phyloP scores from a whole-genome alignment of 2,113 vertebrate genomes.

The Pleuronectes platessa region DNA sequence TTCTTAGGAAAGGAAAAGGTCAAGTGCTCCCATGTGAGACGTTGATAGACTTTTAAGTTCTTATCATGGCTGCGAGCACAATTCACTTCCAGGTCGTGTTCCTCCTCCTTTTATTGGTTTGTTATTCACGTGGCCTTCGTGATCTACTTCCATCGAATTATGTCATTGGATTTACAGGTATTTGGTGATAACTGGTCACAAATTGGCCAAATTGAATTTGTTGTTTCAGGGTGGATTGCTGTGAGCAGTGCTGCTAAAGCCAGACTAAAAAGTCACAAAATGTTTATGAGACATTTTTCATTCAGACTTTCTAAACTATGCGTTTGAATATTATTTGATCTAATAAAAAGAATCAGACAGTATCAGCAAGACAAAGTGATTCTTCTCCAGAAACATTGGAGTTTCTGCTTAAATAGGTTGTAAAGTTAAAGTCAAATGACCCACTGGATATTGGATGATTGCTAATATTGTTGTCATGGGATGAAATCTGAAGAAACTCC shows the following conservation, averaged over 20 bases:
- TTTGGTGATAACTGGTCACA: not conserved
- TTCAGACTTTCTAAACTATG: too few relatives aligned
- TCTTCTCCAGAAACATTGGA: too few relatives aligned
- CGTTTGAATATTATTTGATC: too few relatives aligned
- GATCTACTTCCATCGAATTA: not conserved
- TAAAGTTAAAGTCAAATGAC: too few relatives aligned
- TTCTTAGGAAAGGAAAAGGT: constrained; percentile 52
- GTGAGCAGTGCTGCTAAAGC: too few relatives aligned
- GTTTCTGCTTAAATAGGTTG: too few relatives aligned
- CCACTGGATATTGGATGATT: not conserved
- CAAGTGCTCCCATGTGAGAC: constrained; percentile 33
- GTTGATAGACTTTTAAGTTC: constrained; percentile 20
- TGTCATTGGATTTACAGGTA: not conserved
- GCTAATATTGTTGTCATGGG: not conserved
- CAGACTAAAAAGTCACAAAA: not conserved
- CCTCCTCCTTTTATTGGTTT: not conserved
- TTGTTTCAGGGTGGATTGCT: not conserved
- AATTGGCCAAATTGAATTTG: not conserved
- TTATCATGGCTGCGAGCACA: constrained; percentile 6
- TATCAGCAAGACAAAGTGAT: too few relatives aligned
- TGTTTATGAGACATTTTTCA: too few relatives aligned
- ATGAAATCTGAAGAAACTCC: not conserved
- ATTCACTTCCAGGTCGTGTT: not conserved
- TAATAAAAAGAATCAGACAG: too few relatives aligned
- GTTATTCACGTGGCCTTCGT: constrained; percentile 10